Base-by-base conservation (phyloP, 2,113 vertebrate genomes). In the Xiphophorus couchianus region DNA sequence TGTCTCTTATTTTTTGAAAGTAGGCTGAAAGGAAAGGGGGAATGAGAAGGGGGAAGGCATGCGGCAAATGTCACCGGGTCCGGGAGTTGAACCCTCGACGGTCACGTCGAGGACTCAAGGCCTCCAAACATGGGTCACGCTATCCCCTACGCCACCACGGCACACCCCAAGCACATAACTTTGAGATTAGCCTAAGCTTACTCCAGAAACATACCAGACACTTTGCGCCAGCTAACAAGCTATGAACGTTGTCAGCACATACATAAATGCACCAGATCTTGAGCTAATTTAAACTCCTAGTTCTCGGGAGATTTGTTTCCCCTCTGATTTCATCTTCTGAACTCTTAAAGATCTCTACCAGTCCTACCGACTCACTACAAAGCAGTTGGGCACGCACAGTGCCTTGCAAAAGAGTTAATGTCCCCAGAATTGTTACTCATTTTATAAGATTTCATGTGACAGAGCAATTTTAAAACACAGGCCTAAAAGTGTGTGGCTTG, bases 291-390 rank as follows among this genome's bases (percentile, higher is more conserved):
- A 65, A 28, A 62, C 63, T 48, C 25, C 67, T 39, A 63, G 74
- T 44, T 64, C 72, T 62, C 69, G 31, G 11, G 14, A 17, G 12
- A 13, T 31, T 42, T 68, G n/a, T 67, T 42, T 28, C 51, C 27
- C 29, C 42, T 35, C 42, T 37, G 1, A 1, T 54, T 54, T 54
- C 48, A 25, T 58, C 25, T n/a, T 19, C 51, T 58, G 51, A 58
- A 58, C 3, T 65, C 62, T 73, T 76, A 67, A 73, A 82, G 72
- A 85, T 74, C 70, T 86, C 39, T 33, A 3, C 71, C 83, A 69
- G 65, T 75, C 74, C 70, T 28, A 39, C 67, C 42, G 73, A 73
- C 19, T 65, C 73, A 74, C 66, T 28, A 42, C 58, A 76, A 51
- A 71, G 77, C 84, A 78, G 74, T 68, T 67, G 54, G n/a, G 37